These are phyloP conservation scores for Rotaria sp. DNA, from an alignment of 2,888 invertebrate species.

Conservation along the genomic window DNA sequence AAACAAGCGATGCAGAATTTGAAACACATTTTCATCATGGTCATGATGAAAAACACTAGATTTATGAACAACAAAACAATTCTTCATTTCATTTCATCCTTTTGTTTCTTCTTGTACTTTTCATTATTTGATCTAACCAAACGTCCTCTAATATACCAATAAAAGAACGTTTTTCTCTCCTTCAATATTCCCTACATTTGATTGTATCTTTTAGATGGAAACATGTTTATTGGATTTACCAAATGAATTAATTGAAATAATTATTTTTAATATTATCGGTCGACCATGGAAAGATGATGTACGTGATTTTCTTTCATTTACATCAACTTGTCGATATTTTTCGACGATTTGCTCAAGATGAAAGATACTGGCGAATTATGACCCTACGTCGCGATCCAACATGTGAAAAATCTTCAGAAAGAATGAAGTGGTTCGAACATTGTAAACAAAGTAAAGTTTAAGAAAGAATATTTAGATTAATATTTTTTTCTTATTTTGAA, in stretches of 20 bases:
- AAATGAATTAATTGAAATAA: neutral
- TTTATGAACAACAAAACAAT: neutral
- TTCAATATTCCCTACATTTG: neutral
- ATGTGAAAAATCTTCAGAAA: neutral
- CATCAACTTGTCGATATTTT: neutral
- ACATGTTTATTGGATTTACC: neutral
- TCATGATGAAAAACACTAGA: neutral
- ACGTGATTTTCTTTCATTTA: neutral
- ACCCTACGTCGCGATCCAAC: neutral
- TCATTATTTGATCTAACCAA: neutral
- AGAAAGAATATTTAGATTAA: no score
- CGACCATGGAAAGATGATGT: neutral
- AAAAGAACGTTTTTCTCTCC: neutral
- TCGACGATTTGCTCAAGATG: neutral
- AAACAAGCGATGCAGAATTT: conserved; percentile 6
- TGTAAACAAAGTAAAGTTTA: neutral
- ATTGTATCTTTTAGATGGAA: neutral
- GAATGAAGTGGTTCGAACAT: neutral
- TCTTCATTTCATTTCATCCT: neutral
- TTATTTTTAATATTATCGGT: neutral
- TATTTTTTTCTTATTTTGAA: no score
- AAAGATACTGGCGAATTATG: neutral
- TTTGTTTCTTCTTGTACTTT: neutral
- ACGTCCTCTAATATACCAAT: neutral
- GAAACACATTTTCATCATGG: neutral